These are phyloP conservation scores for Microcebus griseorufus DNA, from an alignment of 2,113 vertebrate species.

Conservation along the genomic window DNA sequence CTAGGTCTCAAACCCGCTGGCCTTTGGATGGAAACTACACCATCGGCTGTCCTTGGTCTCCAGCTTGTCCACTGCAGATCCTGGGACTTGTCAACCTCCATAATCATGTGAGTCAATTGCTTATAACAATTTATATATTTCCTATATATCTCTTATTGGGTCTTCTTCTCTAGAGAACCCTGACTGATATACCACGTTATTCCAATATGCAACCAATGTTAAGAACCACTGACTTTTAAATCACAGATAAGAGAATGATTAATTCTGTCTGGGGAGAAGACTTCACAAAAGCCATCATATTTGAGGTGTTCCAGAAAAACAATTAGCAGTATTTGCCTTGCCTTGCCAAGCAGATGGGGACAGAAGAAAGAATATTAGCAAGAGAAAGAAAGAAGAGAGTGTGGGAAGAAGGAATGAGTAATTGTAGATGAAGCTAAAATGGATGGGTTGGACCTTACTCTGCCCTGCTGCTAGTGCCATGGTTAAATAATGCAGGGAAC, in stretches of 20 bases:
- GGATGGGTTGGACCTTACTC: neutral
- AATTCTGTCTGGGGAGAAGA: neutral
- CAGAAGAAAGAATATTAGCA: neutral
- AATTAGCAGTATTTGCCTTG: neutral
- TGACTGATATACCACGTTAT: neutral
- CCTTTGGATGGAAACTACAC: neutral
- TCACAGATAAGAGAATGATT: neutral
- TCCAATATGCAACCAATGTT: neutral
- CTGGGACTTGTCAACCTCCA: neutral
- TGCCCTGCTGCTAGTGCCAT: neutral
- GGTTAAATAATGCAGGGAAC: neutral
- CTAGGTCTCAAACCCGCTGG: neutral
- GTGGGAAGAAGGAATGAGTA: neutral
- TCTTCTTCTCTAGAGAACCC: neutral
- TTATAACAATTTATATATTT: neutral
- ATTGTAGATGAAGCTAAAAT: neutral
- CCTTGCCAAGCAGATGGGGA: neutral
- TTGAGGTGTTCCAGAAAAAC: neutral
- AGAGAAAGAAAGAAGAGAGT: neutral
- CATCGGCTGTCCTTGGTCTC: neutral
- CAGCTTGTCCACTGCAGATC: neutral
- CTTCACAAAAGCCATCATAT: neutral
- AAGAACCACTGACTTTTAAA: constrained; percentile 4
- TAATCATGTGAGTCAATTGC: neutral
- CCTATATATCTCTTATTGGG: neutral